A percentile compares a stretch with the other conserved stretches of the same genome.
Conservation (phyloP, 2,888 invertebrate species). For the Harmothoe impar region DNA sequence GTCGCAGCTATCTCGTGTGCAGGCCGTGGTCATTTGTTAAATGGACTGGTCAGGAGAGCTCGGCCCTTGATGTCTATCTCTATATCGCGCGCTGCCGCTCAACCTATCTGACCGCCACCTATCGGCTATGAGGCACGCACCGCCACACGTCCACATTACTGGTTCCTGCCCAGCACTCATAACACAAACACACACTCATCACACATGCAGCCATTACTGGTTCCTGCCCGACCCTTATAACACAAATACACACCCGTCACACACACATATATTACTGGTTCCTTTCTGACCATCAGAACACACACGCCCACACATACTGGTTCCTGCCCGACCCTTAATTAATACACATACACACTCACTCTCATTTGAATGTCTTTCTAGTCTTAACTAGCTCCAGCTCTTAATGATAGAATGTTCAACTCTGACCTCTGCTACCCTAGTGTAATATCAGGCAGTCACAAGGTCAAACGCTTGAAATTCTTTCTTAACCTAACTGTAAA, state of each 20-base stretch:
- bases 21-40: constrained; percentile 41
- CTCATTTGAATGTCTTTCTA: too few species aligned
- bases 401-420: too few species aligned
- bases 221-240: not conserved
- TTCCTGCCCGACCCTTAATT: too few species aligned
- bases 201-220: not conserved
- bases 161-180: not conserved
- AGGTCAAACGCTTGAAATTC: too few species aligned
- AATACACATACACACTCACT: too few species aligned
- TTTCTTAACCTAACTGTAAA: too few species aligned
- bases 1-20: constrained; percentile 46
- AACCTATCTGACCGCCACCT: constrained; percentile 27
- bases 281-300: too few species aligned
- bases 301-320: too few species aligned
- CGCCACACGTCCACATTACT: not conserved
- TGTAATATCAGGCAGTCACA: too few species aligned
- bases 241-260: not conserved
- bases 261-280: not conserved
- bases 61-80: constrained; percentile 50
- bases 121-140: not conserved
- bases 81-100: not conserved
- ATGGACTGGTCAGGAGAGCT: constrained; percentile 47
- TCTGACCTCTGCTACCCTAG: too few species aligned
- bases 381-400: too few species aligned
- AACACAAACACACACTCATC: not conserved